Percentiles rank a stretch among this genome's conserved stretches.
These are phyloP conservation scores for Cephalopterus ornatus DNA, from an alignment of 2,113 vertebrate genomes.

Conservation along the genomic window DNA sequence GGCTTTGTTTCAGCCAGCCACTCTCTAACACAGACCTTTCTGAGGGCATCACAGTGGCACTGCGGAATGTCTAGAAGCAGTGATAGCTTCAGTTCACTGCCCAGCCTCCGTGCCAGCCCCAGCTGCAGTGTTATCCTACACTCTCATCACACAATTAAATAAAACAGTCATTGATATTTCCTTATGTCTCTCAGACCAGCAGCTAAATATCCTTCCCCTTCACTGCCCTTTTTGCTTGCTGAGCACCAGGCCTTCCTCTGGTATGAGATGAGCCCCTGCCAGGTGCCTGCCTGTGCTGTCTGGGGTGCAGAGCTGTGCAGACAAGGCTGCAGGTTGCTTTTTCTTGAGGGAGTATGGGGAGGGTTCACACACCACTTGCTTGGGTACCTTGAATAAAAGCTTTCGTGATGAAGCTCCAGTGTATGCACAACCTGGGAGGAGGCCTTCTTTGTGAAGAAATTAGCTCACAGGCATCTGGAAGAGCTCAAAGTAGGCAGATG, in stretches of 20 bases:
- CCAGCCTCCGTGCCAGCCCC: neutral
- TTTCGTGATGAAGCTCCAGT: neutral
- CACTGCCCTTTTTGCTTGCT: neutral
- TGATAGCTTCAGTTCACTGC: neutral
- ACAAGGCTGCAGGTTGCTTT: neutral
- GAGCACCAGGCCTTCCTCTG: neutral
- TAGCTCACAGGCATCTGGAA: neutral
- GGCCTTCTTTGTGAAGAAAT: neutral
- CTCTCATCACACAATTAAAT: conserved; percentile 27
- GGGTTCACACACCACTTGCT: neutral
- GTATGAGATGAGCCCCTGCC: neutral
- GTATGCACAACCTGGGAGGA: neutral
- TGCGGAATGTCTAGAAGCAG: neutral
- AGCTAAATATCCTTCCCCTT: conserved; percentile 29
- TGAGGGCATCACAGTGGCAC: neutral
- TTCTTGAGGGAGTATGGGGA: neutral
- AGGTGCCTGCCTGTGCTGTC: neutral
- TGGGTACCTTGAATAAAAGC: neutral
- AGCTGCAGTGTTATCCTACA: neutral
- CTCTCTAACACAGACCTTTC: neutral
- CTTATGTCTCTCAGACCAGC: neutral
- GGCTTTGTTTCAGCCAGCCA: neutral
- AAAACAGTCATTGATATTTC: conserved; percentile 28
- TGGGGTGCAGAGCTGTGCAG: neutral
- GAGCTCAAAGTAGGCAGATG: neutral